phyloP scores from a whole-genome alignment of 2,113 vertebrate genomes.

The Coracopsis vasa region DNA sequence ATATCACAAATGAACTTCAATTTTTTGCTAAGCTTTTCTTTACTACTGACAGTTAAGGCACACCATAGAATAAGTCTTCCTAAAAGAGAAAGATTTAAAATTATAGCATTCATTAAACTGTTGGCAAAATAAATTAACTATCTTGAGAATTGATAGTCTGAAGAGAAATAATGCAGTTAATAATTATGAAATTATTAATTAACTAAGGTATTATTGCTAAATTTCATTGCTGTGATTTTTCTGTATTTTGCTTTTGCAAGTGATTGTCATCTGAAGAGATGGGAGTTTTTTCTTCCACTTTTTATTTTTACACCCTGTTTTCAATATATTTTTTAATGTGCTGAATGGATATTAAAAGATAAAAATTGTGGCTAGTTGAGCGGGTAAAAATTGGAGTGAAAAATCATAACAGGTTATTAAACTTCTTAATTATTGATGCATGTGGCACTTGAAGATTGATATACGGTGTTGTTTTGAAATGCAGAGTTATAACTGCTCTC shows the following conservation, averaged over 20 bases:
- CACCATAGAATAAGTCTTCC: background rate
- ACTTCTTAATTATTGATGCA: background rate
- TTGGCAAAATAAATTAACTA: background rate
- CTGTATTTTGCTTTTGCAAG: background rate
- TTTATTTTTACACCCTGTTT: background rate
- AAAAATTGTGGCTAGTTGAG: background rate
- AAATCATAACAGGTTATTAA: background rate
- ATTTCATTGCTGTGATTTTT: background rate
- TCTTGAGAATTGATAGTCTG: background rate
- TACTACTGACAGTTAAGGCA: background rate
- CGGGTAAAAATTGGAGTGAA: background rate
- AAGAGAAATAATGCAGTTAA: accelerated
- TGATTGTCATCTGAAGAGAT: background rate
- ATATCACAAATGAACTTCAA: background rate
- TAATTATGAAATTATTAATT: background rate
- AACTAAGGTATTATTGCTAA: background rate
- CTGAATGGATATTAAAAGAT: background rate
- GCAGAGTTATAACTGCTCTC: background rate
- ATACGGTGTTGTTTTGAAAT: background rate
- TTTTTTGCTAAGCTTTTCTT: background rate
- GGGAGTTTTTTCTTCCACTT: background rate
- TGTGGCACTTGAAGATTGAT: background rate
- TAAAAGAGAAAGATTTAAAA: background rate
- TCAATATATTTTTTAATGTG: background rate
- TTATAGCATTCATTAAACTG: background rate